phyloP scores from a whole-genome alignment of 2,797 vertebrate species.

The Vireo griseus region DNA sequence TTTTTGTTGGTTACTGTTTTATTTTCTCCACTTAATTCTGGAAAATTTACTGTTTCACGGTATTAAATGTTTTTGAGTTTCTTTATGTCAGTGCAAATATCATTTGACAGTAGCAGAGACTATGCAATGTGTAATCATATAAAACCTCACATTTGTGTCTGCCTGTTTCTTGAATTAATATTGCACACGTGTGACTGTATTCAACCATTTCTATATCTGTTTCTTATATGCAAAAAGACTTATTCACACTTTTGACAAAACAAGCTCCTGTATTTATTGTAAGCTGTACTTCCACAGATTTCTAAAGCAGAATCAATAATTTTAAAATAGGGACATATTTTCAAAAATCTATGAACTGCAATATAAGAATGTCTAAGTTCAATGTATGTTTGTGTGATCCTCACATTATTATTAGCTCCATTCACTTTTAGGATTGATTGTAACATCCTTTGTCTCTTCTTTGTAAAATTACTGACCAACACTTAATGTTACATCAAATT shows the following conservation, averaged over 20 bases:
- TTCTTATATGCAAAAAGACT: neutral
- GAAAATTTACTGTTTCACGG: neutral
- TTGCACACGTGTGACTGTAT: neutral
- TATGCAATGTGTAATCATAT: neutral
- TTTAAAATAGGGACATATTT: neutral
- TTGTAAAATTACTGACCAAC: neutral
- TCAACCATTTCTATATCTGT: neutral
- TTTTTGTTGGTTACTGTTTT: constrained; percentile 77
- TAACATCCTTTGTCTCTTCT: neutral
- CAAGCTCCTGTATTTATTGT: neutral
- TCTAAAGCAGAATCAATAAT: neutral
- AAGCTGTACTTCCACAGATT: neutral
- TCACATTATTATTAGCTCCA: neutral
- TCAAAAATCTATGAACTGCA: neutral
- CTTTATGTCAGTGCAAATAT: constrained; percentile 7
- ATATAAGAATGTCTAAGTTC: neutral
- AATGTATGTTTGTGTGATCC: neutral
- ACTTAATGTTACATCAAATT: neutral
- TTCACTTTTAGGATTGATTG: neutral
- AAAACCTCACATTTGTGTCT: constrained; percentile 8
- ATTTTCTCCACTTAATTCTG: neutral
- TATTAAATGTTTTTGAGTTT: neutral
- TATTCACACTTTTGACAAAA: neutral
- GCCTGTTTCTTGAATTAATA: neutral
- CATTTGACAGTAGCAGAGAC: constrained; percentile 6